phyloP scores from a whole-genome alignment of 1,140 invertebrate species.

The Penaeus japonicus region DNA sequence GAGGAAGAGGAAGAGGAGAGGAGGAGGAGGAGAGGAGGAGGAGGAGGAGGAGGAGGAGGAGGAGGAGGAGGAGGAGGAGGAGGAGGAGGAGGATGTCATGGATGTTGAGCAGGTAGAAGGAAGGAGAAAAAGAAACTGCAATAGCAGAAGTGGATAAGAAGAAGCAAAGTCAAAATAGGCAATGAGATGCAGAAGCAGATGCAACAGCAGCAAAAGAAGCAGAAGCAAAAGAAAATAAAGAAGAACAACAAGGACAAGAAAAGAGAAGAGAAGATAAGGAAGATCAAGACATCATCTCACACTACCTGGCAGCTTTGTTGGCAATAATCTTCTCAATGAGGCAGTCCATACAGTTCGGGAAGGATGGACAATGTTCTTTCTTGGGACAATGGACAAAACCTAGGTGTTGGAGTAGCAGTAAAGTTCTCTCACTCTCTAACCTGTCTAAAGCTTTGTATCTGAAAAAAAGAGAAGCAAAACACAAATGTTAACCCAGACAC shows the following conservation, averaged over 20 bases:
- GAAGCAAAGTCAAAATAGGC: neutral
- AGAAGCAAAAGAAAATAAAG: neutral
- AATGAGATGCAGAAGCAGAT: too few species aligned
- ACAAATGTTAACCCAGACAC: neutral
- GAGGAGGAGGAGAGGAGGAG: too few species aligned
- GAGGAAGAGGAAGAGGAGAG: too few species aligned
- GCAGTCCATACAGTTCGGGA: conserved; percentile 87
- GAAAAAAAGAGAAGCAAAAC: conserved; percentile 47
- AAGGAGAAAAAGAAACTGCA: too few species aligned
- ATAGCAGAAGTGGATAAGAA: too few species aligned
- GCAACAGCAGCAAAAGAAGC: neutral
- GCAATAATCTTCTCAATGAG: conserved; percentile 80
- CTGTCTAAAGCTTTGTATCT: conserved; percentile 91
- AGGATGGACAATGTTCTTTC: conserved; percentile 90
- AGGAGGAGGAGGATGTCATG: too few species aligned
- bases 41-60: too few species aligned
- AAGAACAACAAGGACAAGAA: neutral
- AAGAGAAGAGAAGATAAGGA: too few species aligned
- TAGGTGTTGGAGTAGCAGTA: conserved; percentile 93
- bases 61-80: too few species aligned
- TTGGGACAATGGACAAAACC: conserved; percentile 96
- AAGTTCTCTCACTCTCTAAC: conserved; percentile 90
- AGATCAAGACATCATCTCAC: too few species aligned
- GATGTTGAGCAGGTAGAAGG: too few species aligned
- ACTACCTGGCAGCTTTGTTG: conserved; percentile 70